Base-by-base conservation (phyloP, 1,140 invertebrate species). In the Agraylea sexmaculata region DNA sequence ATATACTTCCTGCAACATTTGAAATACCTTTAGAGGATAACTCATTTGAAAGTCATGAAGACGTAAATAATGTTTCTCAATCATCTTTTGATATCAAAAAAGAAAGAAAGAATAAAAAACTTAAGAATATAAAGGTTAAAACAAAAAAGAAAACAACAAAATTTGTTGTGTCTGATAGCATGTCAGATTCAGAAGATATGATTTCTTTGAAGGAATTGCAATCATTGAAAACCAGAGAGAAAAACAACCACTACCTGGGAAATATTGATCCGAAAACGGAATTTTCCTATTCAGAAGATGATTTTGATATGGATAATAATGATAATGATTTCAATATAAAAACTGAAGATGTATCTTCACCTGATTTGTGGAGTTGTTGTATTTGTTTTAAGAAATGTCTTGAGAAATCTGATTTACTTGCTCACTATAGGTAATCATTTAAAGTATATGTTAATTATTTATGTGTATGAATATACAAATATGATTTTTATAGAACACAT, bases 371-470 rank as follows among this genome's bases (percentile, higher is more conserved):
- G 47, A 51, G 55, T 28, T 67, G 64, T 40, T 67, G 64, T 32
- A 57, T 63, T 10, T 67, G 64, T 40, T 58, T 63, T 13, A 40
- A 47, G n/a, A 53, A 57, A 41, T 59, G 46, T 21, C 48, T 33
- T 18, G 53, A 40, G 3, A 51, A 50, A 21, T 27, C 22, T 12
- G 54, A 58, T 16, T 55, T 64, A 47, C 29, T 66, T 4, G 45
- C 55, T 28, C 64, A 67, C 52, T 67, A 67, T 37, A 64, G 53
- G 64, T 67, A 51, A 45, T 35, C 10, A 13, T 36, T 42, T 15
- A 16, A 10, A 29, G 28, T 23, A 27, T 30, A 16, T 44, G 27
- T 32, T 32, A 32, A 32, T 11, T 32, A 32, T 8, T 32, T 32
- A 8, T 32, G 31, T 15, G 6, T 32, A 16, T 27, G n/a, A n/a